phyloP scores from a whole-genome alignment of 2,797 vertebrate genomes.

The Cryptoblepharus egeriae region DNA sequence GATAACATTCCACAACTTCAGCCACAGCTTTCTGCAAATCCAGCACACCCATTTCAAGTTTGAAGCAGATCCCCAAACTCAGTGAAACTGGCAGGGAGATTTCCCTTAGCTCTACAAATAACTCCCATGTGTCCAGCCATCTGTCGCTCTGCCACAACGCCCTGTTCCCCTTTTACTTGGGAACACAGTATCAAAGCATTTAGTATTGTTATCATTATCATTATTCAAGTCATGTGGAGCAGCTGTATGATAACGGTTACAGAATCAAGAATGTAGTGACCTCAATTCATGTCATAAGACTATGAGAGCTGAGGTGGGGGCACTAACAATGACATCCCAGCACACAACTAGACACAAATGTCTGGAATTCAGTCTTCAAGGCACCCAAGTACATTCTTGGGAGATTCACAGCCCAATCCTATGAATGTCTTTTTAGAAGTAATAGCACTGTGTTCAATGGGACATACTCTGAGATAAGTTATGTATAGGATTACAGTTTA shows the following conservation, averaged over 20 bases:
- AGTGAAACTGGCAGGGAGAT: background rate
- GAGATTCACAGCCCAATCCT: too few species aligned
- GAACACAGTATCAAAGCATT: conserved; percentile 55
- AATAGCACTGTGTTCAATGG: too few species aligned
- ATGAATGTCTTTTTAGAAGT: too few species aligned
- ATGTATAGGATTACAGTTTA: too few species aligned
- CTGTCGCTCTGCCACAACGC: conserved; percentile 45
- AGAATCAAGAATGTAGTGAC: conserved; percentile 35
- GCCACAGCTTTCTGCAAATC: background rate
- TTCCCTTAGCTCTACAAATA: conserved; percentile 62
- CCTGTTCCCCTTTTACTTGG: background rate
- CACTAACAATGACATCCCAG: background rate
- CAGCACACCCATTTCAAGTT: accelerated
- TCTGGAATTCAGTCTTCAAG: conserved; percentile 6
- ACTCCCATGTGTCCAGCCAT: conserved; percentile 57
- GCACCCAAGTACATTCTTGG: too few species aligned
- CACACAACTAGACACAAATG: accelerated
- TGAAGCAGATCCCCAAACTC: background rate
- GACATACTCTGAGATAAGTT: too few species aligned
- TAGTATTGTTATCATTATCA: conserved; percentile 17
- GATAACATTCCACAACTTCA: conserved; percentile 8
- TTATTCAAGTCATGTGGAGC: background rate
- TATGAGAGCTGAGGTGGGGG: background rate
- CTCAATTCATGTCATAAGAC: conserved; percentile 7
- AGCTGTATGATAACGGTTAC: background rate